Base-by-base conservation (phyloP, 2,888 invertebrate genomes). In the Sericinus montela region DNA sequence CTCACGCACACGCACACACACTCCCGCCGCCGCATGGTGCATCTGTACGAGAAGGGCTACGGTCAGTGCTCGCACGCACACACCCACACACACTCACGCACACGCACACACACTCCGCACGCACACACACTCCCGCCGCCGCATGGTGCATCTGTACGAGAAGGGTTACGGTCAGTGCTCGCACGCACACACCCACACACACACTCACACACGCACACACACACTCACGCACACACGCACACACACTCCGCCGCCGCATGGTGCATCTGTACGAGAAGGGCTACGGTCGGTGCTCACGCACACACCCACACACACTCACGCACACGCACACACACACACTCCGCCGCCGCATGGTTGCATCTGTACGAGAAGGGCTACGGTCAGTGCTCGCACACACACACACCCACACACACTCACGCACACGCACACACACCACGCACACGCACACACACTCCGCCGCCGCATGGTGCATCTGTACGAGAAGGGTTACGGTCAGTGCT, bases 401-500 rank as follows among this genome's bases (percentile, higher is more conserved):
- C 99, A 0, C 99, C 99, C 87, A 99, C 99, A 35, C n/a, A n/a
- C n/a, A n/a, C n/a, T n/a, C n/a, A n/a, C n/a, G n/a, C n/a, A n/a
- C n/a, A n/a, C n/a, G n/a, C n/a, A n/a, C n/a, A n/a, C n/a, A n/a
- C 99, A 99, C 82, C 97, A 98, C 0, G 88, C n/a, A n/a, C n/a
- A n/a, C n/a, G n/a, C n/a, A n/a, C n/a, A n/a, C n/a, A n/a, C n/a
- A n/a, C n/a, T n/a, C n/a, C n/a, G n/a, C 3, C 23, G 23, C 6
- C 23, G 6, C 23, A 6, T 23, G 3, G 6, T 6, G 23, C 6
- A 6, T 99, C 99, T 5, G 99, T 99, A 14, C 99, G 99, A 75
- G 99, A 99, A 87, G 99, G 99, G 35, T 99, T 99, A 91, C 98
- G 64, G 99, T 99, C 0, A 99, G 99, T 51, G 99, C 99, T 16